Evolutionary conservation across 1,140 invertebrate genomes (phyloP).

Genomic region (Anoplophora glabripennis): DNA sequence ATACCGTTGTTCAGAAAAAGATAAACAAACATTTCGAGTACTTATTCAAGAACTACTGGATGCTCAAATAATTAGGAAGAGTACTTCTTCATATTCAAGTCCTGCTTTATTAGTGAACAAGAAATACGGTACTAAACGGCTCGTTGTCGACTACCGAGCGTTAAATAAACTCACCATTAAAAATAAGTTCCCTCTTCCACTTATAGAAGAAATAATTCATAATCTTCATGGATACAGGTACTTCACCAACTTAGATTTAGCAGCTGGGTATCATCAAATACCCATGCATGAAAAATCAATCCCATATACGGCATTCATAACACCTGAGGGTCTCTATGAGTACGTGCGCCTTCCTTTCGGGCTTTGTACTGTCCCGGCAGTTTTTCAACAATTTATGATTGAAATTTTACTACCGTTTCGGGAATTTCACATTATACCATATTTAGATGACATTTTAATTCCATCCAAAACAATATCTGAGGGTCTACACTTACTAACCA

Average conservation of each 20-base stretch:
- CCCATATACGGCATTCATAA: conserved; percentile 10
- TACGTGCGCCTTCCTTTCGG: too few species aligned
- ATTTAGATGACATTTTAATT: conserved; percentile 50
- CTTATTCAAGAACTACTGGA: too few species aligned
- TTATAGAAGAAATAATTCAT: conserved; percentile 50
- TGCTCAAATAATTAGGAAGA: too few species aligned
- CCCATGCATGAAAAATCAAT: conserved; percentile 41
- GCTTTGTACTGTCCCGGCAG: conserved; percentile 23
- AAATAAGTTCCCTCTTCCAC: conserved; percentile 49
- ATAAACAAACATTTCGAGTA: too few species aligned
- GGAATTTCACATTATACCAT: conserved; percentile 21
- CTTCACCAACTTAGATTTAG: conserved; percentile 39
- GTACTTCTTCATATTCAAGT: too few species aligned
- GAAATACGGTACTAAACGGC: too few species aligned
- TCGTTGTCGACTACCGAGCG: too few species aligned
- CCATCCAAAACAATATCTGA: conserved; percentile 42
- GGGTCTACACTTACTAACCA: too few species aligned
- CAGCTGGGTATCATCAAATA: conserved; percentile 33
- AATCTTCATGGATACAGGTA: conserved; percentile 21
- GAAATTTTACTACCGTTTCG: too few species aligned
- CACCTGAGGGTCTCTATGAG: too few species aligned
- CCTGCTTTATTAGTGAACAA: too few species aligned
- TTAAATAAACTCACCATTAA: background rate
- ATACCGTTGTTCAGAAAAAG: too few species aligned
- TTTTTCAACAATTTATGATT: conserved; percentile 34